These are phyloP conservation scores for Ooceraea biroi DNA, from an alignment of 1,140 invertebrate genomes.

Conservation along the genomic window DNA sequence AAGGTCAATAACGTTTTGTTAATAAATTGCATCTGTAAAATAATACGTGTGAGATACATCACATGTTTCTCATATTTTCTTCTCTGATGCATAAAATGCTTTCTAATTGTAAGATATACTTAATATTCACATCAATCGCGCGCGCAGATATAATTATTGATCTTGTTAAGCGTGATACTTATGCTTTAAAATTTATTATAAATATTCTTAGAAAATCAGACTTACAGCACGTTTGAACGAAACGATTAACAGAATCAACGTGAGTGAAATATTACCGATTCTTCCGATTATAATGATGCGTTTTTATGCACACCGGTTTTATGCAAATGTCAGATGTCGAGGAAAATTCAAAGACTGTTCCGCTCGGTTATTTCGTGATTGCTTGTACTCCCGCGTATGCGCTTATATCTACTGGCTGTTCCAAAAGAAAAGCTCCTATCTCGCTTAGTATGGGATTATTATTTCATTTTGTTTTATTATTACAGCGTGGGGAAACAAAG, in stretches of 20 bases:
- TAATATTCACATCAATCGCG: background rate
- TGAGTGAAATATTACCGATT: background rate
- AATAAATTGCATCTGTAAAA: too few species aligned
- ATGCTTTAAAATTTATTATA: too few species aligned
- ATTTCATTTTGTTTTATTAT: slow-evolving; percentile 3
- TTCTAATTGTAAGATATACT: background rate
- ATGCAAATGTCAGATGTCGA: background rate
- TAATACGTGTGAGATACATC: too few species aligned
- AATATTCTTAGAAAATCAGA: too few species aligned
- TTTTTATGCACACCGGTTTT: background rate
- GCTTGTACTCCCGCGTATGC: too few species aligned
- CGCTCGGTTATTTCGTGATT: background rate
- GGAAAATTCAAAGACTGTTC: background rate
- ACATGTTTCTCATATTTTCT: background rate
- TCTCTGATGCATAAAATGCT: background rate
- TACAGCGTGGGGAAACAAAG: background rate
- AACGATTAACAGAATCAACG: too few species aligned
- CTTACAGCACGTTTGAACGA: too few species aligned
- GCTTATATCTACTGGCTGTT: background rate
- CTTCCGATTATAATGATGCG: background rate
- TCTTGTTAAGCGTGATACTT: too few species aligned
- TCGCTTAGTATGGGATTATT: background rate
- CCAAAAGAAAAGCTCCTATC: background rate
- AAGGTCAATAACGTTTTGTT: background rate
- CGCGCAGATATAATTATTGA: background rate